A percentile compares a stretch with the other conserved stretches of the same genome.
Conservation (phyloP, 1,140 invertebrate genomes). For the Scaptomyza graminum region DNA sequence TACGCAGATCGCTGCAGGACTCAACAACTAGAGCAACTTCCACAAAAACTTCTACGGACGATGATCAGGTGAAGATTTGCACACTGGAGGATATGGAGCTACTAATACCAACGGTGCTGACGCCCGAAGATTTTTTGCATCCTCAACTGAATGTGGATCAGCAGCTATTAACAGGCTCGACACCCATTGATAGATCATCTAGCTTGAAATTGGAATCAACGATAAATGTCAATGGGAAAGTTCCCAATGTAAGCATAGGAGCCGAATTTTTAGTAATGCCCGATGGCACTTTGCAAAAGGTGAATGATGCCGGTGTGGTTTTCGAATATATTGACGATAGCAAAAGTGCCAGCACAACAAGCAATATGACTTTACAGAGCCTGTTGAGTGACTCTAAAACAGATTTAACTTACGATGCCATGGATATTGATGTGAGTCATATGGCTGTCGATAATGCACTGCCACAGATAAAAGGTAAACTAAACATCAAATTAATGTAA, state of each 20-base stretch:
- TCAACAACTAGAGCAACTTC: background rate
- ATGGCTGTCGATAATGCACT: slow-evolving; percentile 54
- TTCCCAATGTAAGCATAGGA: slow-evolving; percentile 64
- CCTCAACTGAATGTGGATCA: slow-evolving; percentile 56
- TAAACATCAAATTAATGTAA: background rate
- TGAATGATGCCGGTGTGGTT: slow-evolving; percentile 66
- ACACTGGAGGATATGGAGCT: slow-evolving; percentile 69
- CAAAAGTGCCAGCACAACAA: slow-evolving; percentile 14
- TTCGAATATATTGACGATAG: slow-evolving; percentile 71
- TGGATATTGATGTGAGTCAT: slow-evolving; percentile 68
- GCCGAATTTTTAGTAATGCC: slow-evolving; percentile 73
- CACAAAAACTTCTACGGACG: background rate
- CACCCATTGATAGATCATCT: background rate
- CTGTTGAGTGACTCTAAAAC: slow-evolving; percentile 35
- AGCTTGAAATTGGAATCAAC: slow-evolving; percentile 1
- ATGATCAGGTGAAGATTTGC: slow-evolving; percentile 51
- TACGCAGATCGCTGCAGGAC: slow-evolving; percentile 7
- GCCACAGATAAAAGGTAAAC: slow-evolving; percentile 41
- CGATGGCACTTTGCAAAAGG: slow-evolving; percentile 71
- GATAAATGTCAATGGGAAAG: slow-evolving; percentile 4
- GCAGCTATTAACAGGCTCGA: slow-evolving; percentile 43
- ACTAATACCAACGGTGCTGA: slow-evolving; percentile 62
- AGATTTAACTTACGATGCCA: slow-evolving; percentile 14
- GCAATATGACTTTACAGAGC: slow-evolving; percentile 52
- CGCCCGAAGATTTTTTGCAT: slow-evolving; percentile 58